These are phyloP conservation scores for Calameuta pallipes DNA, from an alignment of 2,888 invertebrate genomes.

Conservation along the genomic window DNA sequence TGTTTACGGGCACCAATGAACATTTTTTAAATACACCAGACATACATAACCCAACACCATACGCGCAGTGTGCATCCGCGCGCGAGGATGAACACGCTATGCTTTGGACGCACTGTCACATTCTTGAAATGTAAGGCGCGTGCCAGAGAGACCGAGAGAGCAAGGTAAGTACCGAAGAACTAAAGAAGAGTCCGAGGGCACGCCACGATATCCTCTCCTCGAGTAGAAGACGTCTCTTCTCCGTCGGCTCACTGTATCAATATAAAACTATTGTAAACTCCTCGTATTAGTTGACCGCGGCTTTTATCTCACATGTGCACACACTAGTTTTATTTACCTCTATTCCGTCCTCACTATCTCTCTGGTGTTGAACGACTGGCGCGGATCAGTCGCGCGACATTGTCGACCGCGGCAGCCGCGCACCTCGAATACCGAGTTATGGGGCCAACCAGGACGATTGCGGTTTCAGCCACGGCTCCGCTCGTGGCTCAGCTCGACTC, in stretches of 20 bases:
- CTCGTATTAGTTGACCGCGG: background rate
- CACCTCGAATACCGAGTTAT: constrained; percentile 5
- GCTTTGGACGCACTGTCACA: constrained; percentile 47
- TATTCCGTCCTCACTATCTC: background rate
- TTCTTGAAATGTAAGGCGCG: constrained; percentile 39
- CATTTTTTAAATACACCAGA: constrained; percentile 15
- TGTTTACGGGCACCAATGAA: constrained; percentile 18
- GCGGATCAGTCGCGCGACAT: constrained; percentile 27
- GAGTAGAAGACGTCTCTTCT: background rate
- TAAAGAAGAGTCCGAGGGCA: constrained; percentile 29
- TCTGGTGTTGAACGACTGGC: background rate
- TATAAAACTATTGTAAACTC: background rate
- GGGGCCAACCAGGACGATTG: constrained; percentile 6
- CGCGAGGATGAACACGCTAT: constrained; percentile 2
- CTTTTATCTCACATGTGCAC: background rate
- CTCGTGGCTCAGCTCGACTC: constrained; percentile 37
- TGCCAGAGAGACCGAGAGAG: background rate
- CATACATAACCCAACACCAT: constrained; percentile 10
- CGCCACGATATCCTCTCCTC: constrained; percentile 9
- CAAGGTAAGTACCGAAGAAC: background rate
- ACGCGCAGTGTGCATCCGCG: background rate
- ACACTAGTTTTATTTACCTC: background rate
- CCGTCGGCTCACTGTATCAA: background rate
- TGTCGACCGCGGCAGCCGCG: constrained; percentile 14
- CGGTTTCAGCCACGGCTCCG: constrained; percentile 24